These are phyloP conservation scores for Carterocephalus palaemon DNA, from an alignment of 2,888 invertebrate genomes.

Conservation along the genomic window DNA sequence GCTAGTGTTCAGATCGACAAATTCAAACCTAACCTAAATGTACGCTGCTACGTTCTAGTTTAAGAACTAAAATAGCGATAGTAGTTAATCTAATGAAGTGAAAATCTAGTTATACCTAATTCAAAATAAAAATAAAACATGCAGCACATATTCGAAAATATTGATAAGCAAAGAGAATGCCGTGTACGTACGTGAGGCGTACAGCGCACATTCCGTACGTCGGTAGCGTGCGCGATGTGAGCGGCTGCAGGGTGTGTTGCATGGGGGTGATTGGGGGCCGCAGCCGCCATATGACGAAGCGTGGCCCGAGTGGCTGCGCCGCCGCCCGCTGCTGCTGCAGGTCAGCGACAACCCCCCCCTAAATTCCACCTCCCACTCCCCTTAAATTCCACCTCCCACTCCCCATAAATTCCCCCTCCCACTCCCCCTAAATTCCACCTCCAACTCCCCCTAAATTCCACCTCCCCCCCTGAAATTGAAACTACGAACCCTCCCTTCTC, in stretches of 20 bases:
- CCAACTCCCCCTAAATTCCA: constrained; percentile 12
- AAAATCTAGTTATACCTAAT: too few relatives aligned
- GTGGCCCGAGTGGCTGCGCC: constrained; percentile 80
- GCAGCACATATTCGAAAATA: constrained; percentile 9
- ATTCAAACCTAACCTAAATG: too few relatives aligned
- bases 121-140: too few relatives aligned
- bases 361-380: constrained; percentile 26
- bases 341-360: constrained; percentile 77
- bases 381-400: constrained; percentile 13
- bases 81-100: too few relatives aligned
- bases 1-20: too few relatives aligned
- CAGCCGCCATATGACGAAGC: constrained; percentile 69
- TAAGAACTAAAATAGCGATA: background rate
- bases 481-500: background rate
- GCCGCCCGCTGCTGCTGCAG: constrained; percentile 91
- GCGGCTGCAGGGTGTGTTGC: constrained; percentile 63
- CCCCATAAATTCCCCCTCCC: constrained; percentile 22
- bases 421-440: constrained; percentile 19
- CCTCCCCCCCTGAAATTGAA: constrained; percentile 6
- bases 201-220: constrained; percentile 24
- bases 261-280: constrained; percentile 72
- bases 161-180: constrained; percentile 7
- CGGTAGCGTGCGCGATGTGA: constrained; percentile 36
- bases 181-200: constrained; percentile 17
- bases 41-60: too few relatives aligned